Percentiles rank a stretch among this genome's conserved stretches.
Conservation (phyloP, 2,113 vertebrate species). For the Salminus brasiliensis region DNA sequence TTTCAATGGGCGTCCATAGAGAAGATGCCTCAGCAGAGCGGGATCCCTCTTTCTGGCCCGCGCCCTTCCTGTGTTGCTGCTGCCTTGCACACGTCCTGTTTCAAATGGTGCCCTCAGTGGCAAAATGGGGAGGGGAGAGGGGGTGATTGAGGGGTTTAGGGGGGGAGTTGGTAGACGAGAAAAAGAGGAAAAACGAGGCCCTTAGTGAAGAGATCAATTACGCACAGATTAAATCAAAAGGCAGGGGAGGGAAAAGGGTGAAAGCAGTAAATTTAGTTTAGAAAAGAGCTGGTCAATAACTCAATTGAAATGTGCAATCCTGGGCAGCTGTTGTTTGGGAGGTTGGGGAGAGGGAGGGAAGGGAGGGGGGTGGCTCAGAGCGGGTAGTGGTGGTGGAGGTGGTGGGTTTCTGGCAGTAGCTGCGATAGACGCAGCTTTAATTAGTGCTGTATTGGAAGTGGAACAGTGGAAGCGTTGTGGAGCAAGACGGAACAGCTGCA, state of each 20-base stretch:
- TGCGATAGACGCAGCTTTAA: constrained; percentile 64
- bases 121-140: not conserved
- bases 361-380: too few species aligned
- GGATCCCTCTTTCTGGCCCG: not conserved
- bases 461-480: constrained; percentile 69
- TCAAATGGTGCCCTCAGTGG: constrained; percentile 24
- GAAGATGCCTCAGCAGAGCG: not conserved
- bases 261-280: constrained; percentile 50
- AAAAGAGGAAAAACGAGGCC: constrained; percentile 9
- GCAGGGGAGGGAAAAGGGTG: constrained; percentile 30
- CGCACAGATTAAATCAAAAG: constrained; percentile 45
- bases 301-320: constrained; percentile 39
- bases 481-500: constrained; percentile 65
- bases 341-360: constrained; percentile 11
- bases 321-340: constrained; percentile 23
- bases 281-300: constrained; percentile 49
- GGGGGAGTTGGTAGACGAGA: not conserved
- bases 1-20: not conserved
- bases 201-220: constrained; percentile 46
- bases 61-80: not conserved
- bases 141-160: too few species aligned
- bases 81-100: constrained; percentile 31
- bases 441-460: constrained; percentile 60
- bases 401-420: constrained; percentile 54
- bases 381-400: constrained; percentile 31